Evolutionary conservation across 2,888 invertebrate genomes (phyloP).

Genomic region (Acleris cristana): DNA sequence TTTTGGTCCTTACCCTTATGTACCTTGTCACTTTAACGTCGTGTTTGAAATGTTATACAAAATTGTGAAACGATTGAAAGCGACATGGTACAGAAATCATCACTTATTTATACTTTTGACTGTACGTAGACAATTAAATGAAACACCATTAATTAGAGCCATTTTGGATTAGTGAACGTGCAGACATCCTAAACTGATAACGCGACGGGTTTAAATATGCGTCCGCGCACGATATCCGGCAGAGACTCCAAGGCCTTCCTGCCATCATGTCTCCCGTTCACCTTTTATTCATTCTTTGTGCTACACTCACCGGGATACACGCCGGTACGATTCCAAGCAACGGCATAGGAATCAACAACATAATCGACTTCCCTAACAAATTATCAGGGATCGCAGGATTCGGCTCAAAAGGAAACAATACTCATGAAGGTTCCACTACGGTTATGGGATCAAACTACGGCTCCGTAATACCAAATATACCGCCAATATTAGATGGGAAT

Average conservation of each 20-base stretch:
- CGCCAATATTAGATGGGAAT: conserved; percentile 13
- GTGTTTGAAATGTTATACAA: too few species aligned
- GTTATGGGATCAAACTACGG: conserved; percentile 14
- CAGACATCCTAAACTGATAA: conserved; percentile 16
- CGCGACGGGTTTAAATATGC: conserved; percentile 23
- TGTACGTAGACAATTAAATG: conserved; percentile 6
- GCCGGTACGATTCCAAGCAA: conserved; percentile 4
- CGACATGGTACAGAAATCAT: too few species aligned
- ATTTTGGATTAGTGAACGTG: neutral
- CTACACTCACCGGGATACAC: neutral
- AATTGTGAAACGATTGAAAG: too few species aligned
- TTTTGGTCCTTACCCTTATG: too few species aligned
- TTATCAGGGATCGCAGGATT: conserved; percentile 20
- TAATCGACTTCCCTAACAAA: conserved; percentile 12
- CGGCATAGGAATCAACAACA: conserved; percentile 14
- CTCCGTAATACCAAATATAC: conserved; percentile 5
- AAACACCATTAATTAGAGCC: conserved; percentile 6
- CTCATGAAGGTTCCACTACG: conserved; percentile 9
- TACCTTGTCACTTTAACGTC: too few species aligned
- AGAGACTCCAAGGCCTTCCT: conserved; percentile 15
- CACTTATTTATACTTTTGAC: too few species aligned
- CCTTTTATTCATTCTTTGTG: conserved; percentile 4
- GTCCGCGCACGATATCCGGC: conserved; percentile 8
- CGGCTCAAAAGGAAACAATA: conserved; percentile 11
- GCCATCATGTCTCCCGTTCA: conserved; percentile 9